phyloP scores from a whole-genome alignment of 2,797 vertebrate genomes.

The Parambassis ranga region DNA sequence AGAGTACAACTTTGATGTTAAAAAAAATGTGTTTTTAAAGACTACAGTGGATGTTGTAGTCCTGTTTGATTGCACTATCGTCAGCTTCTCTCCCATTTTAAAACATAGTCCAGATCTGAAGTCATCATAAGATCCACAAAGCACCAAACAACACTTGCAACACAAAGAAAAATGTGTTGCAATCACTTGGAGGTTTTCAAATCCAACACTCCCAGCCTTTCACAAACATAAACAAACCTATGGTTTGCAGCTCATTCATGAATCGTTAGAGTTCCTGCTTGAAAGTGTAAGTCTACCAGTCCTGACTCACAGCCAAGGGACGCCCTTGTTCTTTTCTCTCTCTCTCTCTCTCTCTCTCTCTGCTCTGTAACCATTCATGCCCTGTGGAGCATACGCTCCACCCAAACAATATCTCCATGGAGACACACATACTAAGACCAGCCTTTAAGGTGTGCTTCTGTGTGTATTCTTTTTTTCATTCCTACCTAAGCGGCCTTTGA shows the following conservation, averaged over 20 bases:
- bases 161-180: conserved; percentile 43
- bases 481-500: conserved; percentile 62
- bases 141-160: conserved; percentile 33
- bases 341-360: conserved; percentile 44
- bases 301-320: conserved; percentile 65
- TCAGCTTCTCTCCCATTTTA: not conserved
- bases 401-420: conserved; percentile 75
- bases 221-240: conserved; percentile 52
- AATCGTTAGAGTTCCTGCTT: conserved; percentile 51
- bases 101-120: conserved; percentile 10
- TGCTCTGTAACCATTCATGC: conserved; percentile 62
- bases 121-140: conserved; percentile 17
- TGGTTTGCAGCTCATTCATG: conserved; percentile 67
- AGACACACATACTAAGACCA: conserved; percentile 54
- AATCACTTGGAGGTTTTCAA: conserved; percentile 46
- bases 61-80: no score
- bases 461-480: conserved; percentile 25
- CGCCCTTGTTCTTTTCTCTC: conserved; percentile 52
- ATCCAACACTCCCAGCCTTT: conserved; percentile 40
- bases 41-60: no score
- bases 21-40: no score
- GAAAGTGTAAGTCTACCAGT: conserved; percentile 57
- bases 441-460: conserved; percentile 67
- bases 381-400: conserved; percentile 59
- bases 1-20: no score